Evolutionary conservation across 2,797 vertebrate genomes (phyloP), one percentile per base, ranked within the genome.

Genomic region (Helicolenus hilgendorfi): DNA sequence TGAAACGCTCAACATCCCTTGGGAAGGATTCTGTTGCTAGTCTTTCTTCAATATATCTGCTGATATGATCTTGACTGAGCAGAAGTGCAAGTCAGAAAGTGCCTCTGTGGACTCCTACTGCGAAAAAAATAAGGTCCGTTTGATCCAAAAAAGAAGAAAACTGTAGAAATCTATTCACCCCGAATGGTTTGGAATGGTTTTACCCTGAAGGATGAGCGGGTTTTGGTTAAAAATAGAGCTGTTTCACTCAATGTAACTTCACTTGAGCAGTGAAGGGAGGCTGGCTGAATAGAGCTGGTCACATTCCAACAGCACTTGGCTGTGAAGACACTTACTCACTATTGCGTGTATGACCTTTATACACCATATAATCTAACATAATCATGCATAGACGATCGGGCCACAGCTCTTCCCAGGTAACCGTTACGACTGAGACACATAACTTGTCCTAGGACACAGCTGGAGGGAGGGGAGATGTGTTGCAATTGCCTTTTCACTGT

Each of bases 71-170:
- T 81, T 59, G 60, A 85, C 65, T 86, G 75, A 89, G 85, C 83
- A 89, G 85, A 53, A 83, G 79, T 79, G 64, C 63, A 80, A 88
- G 83, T 84, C 75, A 89, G 81, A 91, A 86, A 90, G 77, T n/a
- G 78, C 83, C 87, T 88, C 83, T 71, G 71, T 78, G 71, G 79
- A 89, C 89, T 72, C 33, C 1, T 59, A 76, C 73, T 68, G 77
- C 1, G 59, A 62, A 84, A 84, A 81, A 86, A 85, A 80, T 26
- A 70, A 79, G 72, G 55, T 74, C 59, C 20, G n/a, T 88, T 85
- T 93, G 79, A 92, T 93, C 75, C 77, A 38, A 86, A 89, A 87
- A 91, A 79, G 13, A 76, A 68, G 69, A 84, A 89, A 89, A 86
- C 27, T 71, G 59, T n/a, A 80, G 41, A 76, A 92, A 91, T 90